Base-by-base conservation (phyloP, 2,797 vertebrate genomes). In the Gymnothorax javanicus region DNA sequence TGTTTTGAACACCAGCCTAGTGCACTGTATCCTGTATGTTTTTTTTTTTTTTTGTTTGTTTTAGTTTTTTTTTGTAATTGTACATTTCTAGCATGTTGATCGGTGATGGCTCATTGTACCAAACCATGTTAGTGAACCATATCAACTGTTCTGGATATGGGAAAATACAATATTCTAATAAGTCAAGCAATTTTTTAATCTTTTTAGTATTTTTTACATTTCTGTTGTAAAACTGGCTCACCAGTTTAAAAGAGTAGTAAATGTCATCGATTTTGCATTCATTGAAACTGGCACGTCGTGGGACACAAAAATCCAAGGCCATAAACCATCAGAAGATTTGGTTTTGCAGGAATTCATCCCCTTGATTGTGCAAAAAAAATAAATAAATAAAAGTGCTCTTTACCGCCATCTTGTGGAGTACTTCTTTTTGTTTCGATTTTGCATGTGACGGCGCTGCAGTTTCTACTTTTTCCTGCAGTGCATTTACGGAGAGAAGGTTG, bases 331-430 rank as follows among this genome's bases (percentile, higher is more conserved):
- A 64, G 15, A 64, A 64, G 13, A 64, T n/a, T 64, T 6, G 23
- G 23, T 64, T 64, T 23, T 4, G 2, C 60, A 7, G 20, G 3
- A 64, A 64, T 20, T 77, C 4, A n/a, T 69, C 20, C 12, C 8
- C n/a, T 15, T 23, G 62, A 33, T 54, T 84, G 59, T 23, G n/a
- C 33, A 43, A 43, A 43, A 43, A 43, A 43, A 43, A 4, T 2
- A 23, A 6, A 67, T 13, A 54, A 87, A 58, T 23, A 73, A 84
- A 84, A 77, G 54, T 27, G 67, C 54, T 87, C 67, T 87, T 71
- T 71, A 73, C 88, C 85, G 79, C 86, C 89, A 85, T 73, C 86
- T 89, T 83, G 85, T 87, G 87, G 88, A 81, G 67, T 11, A 27
- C 9, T 54, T 5, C 77, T 0, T 83, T 77, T 52, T 17, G 73